phyloP scores from a whole-genome alignment of 1,140 invertebrate species.

The Papilio helenus region DNA sequence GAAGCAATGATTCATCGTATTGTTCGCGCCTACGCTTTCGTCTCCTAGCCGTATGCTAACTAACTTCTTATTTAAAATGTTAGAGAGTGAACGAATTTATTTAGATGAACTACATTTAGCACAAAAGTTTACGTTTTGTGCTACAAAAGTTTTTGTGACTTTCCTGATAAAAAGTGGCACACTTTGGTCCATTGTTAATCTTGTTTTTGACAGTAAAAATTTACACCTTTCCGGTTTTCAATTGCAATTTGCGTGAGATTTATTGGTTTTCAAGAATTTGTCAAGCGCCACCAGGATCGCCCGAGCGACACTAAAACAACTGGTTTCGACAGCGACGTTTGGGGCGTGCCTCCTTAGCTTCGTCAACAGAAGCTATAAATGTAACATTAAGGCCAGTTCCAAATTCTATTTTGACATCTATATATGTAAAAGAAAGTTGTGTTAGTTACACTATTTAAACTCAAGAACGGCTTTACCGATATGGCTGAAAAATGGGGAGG shows the following conservation, averaged over 20 bases:
- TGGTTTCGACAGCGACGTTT: conserved; percentile 40
- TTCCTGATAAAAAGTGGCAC: conserved; percentile 12
- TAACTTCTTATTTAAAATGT: conserved; percentile 47
- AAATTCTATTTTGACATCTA: background rate
- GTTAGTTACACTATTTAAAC: no score
- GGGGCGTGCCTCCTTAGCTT: conserved; percentile 55
- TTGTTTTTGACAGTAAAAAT: conserved; percentile 24
- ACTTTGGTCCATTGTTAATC: conserved; percentile 19
- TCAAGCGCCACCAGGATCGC: conserved; percentile 45
- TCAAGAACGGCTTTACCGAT: no score
- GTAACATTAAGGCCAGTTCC: background rate
- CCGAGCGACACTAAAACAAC: conserved; percentile 47
- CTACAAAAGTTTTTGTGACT: conserved; percentile 13
- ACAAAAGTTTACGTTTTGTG: conserved; percentile 23
- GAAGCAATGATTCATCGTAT: conserved; percentile 66
- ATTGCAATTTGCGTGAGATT: conserved; percentile 1
- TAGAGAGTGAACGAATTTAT: conserved; percentile 13
- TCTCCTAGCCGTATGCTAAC: conserved; percentile 47
- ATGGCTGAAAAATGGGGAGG: no score
- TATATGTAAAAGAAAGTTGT: no score
- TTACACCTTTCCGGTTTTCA: conserved; percentile 20
- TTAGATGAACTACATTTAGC: conserved; percentile 23
- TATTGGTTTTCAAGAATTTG: conserved; percentile 20
- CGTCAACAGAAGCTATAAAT: conserved; percentile 47
- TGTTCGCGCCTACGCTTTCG: conserved; percentile 56